Percentiles rank a stretch among this genome's conserved stretches.
Conservation (phyloP, 2,888 invertebrate genomes). For the Heteropelma amictum region DNA sequence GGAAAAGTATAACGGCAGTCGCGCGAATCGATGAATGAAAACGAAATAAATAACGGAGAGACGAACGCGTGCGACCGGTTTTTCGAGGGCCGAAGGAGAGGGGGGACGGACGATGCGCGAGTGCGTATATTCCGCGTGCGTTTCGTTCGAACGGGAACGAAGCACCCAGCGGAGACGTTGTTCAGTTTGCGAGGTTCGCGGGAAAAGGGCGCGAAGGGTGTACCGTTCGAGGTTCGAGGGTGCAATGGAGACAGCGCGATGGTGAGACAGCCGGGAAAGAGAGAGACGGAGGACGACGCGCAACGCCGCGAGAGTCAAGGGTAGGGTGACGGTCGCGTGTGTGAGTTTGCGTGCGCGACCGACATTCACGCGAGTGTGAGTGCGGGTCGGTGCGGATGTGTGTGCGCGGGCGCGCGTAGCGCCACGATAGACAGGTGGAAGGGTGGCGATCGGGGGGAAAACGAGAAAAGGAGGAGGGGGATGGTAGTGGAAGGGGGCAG, state of each 20-base stretch:
- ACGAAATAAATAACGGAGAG: too few relatives aligned
- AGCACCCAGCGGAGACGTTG: too few relatives aligned
- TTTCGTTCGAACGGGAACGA: too few relatives aligned
- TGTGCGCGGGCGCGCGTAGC: conserved; percentile 61
- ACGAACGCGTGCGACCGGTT: too few relatives aligned
- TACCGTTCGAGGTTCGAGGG: conserved; percentile 22
- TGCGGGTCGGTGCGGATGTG: conserved; percentile 46
- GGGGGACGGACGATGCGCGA: too few relatives aligned
- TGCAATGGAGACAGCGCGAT: conserved; percentile 23
- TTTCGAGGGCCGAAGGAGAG: too few relatives aligned
- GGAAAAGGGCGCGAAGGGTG: conserved; percentile 46
- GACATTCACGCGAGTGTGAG: conserved; percentile 31
- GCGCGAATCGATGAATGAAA: too few relatives aligned
- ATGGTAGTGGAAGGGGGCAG: conserved; percentile 62
- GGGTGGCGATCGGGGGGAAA: conserved; percentile 70
- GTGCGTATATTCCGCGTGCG: too few relatives aligned
- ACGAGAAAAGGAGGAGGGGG: too few relatives aligned
- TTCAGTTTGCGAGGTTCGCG: conserved; percentile 43
- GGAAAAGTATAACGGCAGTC: too few relatives aligned
- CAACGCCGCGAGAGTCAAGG: conserved; percentile 50
- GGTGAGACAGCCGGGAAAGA: conserved; percentile 33
- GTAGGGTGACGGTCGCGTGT: conserved; percentile 66
- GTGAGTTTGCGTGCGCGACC: conserved; percentile 37
- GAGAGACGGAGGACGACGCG: conserved; percentile 22
- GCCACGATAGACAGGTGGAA: conserved; percentile 71